A percentile compares a stretch with the other conserved stretches of the same genome.
phyloP scores from a whole-genome alignment of 2,797 vertebrate species.

The Syngnathus acus region DNA sequence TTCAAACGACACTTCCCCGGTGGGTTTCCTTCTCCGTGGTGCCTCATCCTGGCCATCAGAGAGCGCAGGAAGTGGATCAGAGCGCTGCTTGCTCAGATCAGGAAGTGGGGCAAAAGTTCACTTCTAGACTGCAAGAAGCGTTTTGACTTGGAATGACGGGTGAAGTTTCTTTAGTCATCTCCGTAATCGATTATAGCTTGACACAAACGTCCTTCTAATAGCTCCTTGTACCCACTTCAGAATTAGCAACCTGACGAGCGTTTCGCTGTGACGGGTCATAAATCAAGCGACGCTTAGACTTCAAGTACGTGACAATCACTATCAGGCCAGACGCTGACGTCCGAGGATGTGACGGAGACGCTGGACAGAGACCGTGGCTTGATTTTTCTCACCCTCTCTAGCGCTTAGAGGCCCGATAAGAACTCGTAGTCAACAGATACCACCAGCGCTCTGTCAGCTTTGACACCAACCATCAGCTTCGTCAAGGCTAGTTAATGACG shows the following conservation, averaged over 20 bases:
- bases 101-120: background rate
- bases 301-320: slow-evolving; percentile 27
- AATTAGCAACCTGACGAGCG: background rate
- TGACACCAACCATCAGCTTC: background rate
- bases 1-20: slow-evolving; percentile 55
- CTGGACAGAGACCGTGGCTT: slow-evolving; percentile 41
- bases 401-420: slow-evolving; percentile 43
- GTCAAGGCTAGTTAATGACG: background rate
- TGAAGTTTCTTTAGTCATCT: background rate
- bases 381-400: slow-evolving; percentile 59
- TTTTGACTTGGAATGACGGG: background rate
- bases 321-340: slow-evolving; percentile 36
- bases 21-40: slow-evolving; percentile 26
- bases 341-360: slow-evolving; percentile 43
- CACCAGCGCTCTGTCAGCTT: slow-evolving; percentile 22
- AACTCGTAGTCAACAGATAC: slow-evolving; percentile 25
- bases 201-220: background rate
- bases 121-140: background rate
- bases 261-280: background rate
- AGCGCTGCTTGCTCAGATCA: background rate
- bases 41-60: slow-evolving; percentile 7
- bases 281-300: slow-evolving; percentile 23
- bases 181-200: background rate
- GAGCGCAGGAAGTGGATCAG: slow-evolving; percentile 43
- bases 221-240: background rate